Conservation (phyloP, 2,888 invertebrate species). For the Deilephila porcellus region DNA sequence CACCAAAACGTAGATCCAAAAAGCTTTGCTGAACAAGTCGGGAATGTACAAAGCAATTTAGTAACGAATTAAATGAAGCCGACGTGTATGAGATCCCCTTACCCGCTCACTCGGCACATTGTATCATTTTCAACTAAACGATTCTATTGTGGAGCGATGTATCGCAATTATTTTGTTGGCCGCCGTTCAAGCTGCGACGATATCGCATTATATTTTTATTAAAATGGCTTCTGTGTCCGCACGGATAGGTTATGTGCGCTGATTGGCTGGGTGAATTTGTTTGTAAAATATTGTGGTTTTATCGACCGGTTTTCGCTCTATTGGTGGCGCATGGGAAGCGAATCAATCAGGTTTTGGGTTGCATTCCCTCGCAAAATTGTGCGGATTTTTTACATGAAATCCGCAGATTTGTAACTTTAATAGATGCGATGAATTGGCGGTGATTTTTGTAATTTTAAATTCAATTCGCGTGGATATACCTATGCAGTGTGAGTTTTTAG, state of each 20-base stretch:
- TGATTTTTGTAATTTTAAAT: too few relatives aligned
- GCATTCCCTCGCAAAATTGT: too few relatives aligned
- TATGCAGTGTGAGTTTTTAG: too few relatives aligned
- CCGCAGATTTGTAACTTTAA: too few relatives aligned
- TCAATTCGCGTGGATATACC: too few relatives aligned
- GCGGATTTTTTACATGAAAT: too few relatives aligned
- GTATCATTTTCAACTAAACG: slow-evolving; percentile 27
- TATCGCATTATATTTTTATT: slow-evolving; percentile 23
- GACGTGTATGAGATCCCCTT: slow-evolving; percentile 5
- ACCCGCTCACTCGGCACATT: slow-evolving; percentile 17
- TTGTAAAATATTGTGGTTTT: neutral
- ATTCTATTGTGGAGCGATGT: slow-evolving; percentile 23
- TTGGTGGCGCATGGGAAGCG: neutral
- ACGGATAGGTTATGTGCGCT: neutral
- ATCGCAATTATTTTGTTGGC: slow-evolving; percentile 26
- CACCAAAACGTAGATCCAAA: neutral
- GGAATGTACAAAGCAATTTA: slow-evolving; percentile 21
- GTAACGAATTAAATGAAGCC: slow-evolving; percentile 15
- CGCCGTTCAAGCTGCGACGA: slow-evolving; percentile 17
- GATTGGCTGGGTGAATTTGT: neutral
- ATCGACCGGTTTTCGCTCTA: neutral
- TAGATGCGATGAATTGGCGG: too few relatives aligned
- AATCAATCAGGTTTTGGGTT: neutral
- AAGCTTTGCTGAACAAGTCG: slow-evolving; percentile 1
- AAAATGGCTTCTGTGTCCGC: slow-evolving; percentile 14